Conservation (phyloP, 2,797 vertebrate species). For the Coluber constrictor region DNA sequence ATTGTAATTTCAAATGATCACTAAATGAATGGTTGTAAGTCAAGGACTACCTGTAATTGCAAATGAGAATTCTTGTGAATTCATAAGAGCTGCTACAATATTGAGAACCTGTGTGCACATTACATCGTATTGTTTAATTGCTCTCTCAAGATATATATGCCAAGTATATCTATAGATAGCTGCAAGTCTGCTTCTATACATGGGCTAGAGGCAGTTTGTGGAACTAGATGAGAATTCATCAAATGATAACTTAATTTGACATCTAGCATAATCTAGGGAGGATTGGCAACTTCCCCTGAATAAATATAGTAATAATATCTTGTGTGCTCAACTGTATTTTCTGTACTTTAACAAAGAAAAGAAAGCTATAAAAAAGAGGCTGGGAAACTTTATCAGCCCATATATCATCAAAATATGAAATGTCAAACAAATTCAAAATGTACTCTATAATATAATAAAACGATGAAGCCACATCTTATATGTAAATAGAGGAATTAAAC, state of each 20-base stretch:
- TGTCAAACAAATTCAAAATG: constrained; percentile 28
- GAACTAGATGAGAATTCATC: neutral
- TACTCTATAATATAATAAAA: constrained; percentile 18
- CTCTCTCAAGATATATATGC: neutral
- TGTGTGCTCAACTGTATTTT: neutral
- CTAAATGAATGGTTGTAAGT: neutral
- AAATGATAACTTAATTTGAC: neutral
- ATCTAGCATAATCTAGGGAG: neutral
- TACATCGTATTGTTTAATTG: neutral
- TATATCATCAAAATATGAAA: neutral
- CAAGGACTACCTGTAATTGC: neutral
- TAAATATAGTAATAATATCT: neutral
- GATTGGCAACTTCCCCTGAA: neutral
- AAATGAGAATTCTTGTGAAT: neutral
- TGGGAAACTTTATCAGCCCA: neutral
- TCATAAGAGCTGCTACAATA: neutral
- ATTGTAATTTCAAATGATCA: neutral
- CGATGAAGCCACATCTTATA: neutral
- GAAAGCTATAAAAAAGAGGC: neutral
- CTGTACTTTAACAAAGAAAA: neutral
- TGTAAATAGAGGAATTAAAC: constrained; percentile 5
- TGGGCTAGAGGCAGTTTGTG: neutral
- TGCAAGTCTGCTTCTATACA: neutral
- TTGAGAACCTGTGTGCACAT: neutral
- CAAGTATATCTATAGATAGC: neutral